A percentile compares a stretch with the other conserved stretches of the same genome.
phyloP scores from a whole-genome alignment of 1,140 invertebrate species.

The Ctenoplectra terminalis region DNA sequence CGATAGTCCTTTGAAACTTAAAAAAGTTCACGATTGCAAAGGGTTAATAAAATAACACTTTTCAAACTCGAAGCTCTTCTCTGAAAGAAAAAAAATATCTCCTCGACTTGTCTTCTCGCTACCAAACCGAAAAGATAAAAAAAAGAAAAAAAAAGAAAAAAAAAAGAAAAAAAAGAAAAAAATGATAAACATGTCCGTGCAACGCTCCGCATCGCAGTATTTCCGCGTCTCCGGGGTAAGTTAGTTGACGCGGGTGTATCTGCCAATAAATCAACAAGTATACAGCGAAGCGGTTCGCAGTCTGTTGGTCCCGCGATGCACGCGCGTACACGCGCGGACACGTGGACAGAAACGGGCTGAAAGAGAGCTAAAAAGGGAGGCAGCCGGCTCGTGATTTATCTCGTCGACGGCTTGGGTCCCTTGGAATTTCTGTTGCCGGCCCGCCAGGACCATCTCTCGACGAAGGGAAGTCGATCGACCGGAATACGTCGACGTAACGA shows the following conservation, averaged over 20 bases:
- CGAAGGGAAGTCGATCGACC: slow-evolving; percentile 50
- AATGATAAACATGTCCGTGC: neutral
- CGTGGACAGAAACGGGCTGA: slow-evolving; percentile 47
- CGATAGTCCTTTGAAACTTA: too few species aligned
- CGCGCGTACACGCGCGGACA: slow-evolving; percentile 37
- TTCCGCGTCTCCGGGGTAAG: slow-evolving; percentile 31
- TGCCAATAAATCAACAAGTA: slow-evolving; percentile 70
- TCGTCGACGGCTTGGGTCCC: slow-evolving; percentile 29
- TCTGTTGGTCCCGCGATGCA: slow-evolving; percentile 36
- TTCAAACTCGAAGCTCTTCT: too few species aligned
- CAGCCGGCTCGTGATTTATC: slow-evolving; percentile 48
- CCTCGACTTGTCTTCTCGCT: too few species aligned
- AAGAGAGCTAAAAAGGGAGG: slow-evolving; percentile 32
- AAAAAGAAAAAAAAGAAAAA: neutral
- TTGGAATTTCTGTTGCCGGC: slow-evolving; percentile 42
- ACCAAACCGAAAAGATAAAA: too few species aligned
- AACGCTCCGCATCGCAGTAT: slow-evolving; percentile 14
- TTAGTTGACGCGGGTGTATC: slow-evolving; percentile 51
- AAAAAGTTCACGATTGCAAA: too few species aligned
- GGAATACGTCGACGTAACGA: slow-evolving; percentile 58
- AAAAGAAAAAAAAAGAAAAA: too few species aligned
- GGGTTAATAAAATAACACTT: too few species aligned
- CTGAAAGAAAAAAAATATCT: too few species aligned
- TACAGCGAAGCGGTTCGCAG: slow-evolving; percentile 35
- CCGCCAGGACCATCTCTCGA: neutral